Base-by-base conservation (phyloP, 2,113 vertebrate genomes). In the Pseudopipra pipra region DNA sequence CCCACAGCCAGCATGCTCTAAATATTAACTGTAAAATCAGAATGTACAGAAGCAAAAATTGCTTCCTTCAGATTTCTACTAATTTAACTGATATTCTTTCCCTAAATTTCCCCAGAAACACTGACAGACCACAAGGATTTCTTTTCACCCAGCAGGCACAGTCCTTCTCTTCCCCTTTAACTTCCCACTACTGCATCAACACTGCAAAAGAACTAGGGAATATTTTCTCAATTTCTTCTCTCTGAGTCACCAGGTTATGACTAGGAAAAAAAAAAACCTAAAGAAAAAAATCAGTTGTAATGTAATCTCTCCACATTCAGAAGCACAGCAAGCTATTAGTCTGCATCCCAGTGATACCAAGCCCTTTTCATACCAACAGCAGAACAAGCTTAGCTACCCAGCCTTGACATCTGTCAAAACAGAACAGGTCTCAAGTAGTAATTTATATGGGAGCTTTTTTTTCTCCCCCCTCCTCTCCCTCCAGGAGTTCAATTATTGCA, bases 391-490 rank as follows among this genome's bases (percentile, higher is more conserved):
- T 20, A 83, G 83, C 83, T 89, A 59, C 92, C 63, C 85, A 85
- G 68, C 91, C 83, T 51, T 74, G 76, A 81, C 86, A 90, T 59
- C 79, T 95, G 84, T 61, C 95, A 91, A 87, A 92, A 78, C 65
- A 84, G 14, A 86, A 24, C 89, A 54, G 84, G 35, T n/a, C 76
- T 95, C 84, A 13, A 63, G 87, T 4, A 72, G 41, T 39, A 39
- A 95, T 92, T 95, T 49, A 25, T 27, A 65, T 7, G 22, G 66
- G 21, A 89, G 61, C 9, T 41, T 70, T 76, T 76, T 76, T 25
- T 0, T 3, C 4, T 33, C 27, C 56, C 19, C 25, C 17, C 27
- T 61, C 6, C 68, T 54, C 23, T 74, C 59, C 76, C 91, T 95
- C 56, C 83, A 81, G 55, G 49, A 52, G 88, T 49, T 95, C 94